Evolutionary conservation across 37 sponge, comb jelly and placozoan genomes (phyloP).

Genomic region (Dysidea cf. avara): DNA sequence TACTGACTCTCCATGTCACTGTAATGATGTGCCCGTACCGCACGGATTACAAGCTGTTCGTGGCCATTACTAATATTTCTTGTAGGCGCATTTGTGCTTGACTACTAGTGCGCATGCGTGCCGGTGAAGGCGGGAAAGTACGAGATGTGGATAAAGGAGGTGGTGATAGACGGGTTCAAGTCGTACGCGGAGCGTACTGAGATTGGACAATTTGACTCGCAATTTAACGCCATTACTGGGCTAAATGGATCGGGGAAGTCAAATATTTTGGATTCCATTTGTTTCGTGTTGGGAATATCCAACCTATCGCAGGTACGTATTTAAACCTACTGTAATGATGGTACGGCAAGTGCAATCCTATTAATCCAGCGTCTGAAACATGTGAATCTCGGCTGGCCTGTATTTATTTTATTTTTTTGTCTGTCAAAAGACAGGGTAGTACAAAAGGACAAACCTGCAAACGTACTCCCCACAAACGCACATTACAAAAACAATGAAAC

Average conservation of each 20-base stretch:
- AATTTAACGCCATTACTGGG: slow-evolving; percentile 97
- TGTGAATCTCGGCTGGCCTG: background rate
- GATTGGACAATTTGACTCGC: slow-evolving; percentile 89
- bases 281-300: slow-evolving; percentile 95
- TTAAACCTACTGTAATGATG: too few relatives aligned
- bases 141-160: slow-evolving; percentile 87
- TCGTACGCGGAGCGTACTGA: slow-evolving; percentile 97
- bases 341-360: background rate
- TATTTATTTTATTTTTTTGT: too few relatives aligned
- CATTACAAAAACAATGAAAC: too few relatives aligned
- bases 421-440: too few relatives aligned
- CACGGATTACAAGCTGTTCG: too few relatives aligned
- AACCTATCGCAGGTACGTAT: slow-evolving; percentile 89
- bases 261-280: slow-evolving; percentile 97
- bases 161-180: slow-evolving; percentile 98
- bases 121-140: background rate
- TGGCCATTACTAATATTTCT: too few relatives aligned
- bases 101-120: too few relatives aligned
- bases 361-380: background rate
- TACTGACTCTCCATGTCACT: slow-evolving; percentile 59
- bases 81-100: too few relatives aligned
- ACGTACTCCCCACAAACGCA: too few relatives aligned
- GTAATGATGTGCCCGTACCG: too few relatives aligned
- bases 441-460: too few relatives aligned
- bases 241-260: slow-evolving; percentile 98